Evolutionary conservation across 2,888 invertebrate genomes (phyloP), one percentile per base, ranked within the genome.

Genomic region (Volucella zonaria): DNA sequence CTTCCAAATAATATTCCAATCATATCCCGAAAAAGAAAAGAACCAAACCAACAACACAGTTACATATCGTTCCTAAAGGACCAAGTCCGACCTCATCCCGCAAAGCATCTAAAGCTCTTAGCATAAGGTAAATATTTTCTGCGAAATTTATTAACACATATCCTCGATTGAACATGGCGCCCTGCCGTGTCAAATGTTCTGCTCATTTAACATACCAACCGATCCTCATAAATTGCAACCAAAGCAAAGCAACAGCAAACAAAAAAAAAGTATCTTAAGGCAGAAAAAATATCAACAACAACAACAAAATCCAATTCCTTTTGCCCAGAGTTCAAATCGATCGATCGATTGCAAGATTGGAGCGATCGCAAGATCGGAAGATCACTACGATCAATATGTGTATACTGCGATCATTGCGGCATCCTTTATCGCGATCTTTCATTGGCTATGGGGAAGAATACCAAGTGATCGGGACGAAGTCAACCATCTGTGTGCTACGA

Each of bases 101-200:
- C 14, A 23, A 70, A 15, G 70, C 12, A n/a, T 23, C 12, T 18
- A 58, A 58, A 47, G 59, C 14, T 12, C 66, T 67, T 54, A 52
- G 61, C 73, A 67, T 52, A 66, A 15, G 47, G 11, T 42, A 31
- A n/a, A 23, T 14, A 10, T 58, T 58, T 43, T 47, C 56, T 42
- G 47, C 67, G 70, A 86, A 86, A 87, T 87, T 87, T 87, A 87
- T 87, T 87, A 87, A 87, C 87, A 87, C 87, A 87, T 87, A 82
- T 80, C 78, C 61, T 51, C 59, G 77, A 80, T 87, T 78, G 80
- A 77, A 87, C 87, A 87, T 87, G 87, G 87, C 87, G 82, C 87
- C 87, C 87, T 87, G 87, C 83, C 83, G 87, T 68, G 87, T 78
- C 82, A 87, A 86, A 82, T 82, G 82, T 82, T 87, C 80, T 73